These are phyloP conservation scores for Scartelaos histophorus DNA, from an alignment of 2,113 vertebrate genomes.

Conservation along the genomic window DNA sequence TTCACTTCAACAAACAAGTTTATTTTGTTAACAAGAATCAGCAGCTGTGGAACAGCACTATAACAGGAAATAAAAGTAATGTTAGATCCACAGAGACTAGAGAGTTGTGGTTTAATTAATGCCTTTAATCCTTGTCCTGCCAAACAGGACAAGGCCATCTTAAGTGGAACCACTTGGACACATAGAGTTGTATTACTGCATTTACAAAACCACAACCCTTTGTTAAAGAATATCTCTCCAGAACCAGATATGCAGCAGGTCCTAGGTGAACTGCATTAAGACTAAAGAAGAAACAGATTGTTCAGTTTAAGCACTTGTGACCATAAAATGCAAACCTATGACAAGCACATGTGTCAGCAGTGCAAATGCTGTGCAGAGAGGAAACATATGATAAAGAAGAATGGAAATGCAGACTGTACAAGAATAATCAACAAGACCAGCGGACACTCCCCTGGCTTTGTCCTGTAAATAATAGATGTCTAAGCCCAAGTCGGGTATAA, in stretches of 20 bases:
- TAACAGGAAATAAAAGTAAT: constrained; percentile 38
- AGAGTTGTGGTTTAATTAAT: constrained; percentile 13
- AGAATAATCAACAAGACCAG: constrained; percentile 29
- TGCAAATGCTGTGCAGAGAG: constrained; percentile 6
- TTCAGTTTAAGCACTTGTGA: constrained; percentile 2
- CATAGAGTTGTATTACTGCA: not conserved
- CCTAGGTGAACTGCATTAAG: not conserved
- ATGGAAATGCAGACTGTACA: constrained; percentile 40
- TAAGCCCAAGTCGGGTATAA: constrained; percentile 37
- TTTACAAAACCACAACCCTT: constrained; percentile 13
- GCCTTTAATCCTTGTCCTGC: not conserved
- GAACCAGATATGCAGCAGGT: not conserved
- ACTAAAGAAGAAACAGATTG: not conserved
- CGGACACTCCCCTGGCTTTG: constrained; percentile 30
- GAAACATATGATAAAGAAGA: constrained; percentile 39
- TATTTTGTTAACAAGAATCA: constrained; percentile 33
- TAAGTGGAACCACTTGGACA: not conserved
- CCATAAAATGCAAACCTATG: constrained; percentile 12
- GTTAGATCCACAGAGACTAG: constrained; percentile 36
- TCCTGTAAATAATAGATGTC: constrained; percentile 46
- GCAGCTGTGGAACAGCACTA: constrained; percentile 39
- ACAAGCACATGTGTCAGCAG: not conserved
- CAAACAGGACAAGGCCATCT: not conserved
- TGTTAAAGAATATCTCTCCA: not conserved
- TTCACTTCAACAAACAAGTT: constrained; percentile 9